Evolutionary conservation across 2,797 vertebrate species (phyloP), one percentile per base, ranked within the genome.

Genomic region (Enteromius afrohamiltoni): DNA sequence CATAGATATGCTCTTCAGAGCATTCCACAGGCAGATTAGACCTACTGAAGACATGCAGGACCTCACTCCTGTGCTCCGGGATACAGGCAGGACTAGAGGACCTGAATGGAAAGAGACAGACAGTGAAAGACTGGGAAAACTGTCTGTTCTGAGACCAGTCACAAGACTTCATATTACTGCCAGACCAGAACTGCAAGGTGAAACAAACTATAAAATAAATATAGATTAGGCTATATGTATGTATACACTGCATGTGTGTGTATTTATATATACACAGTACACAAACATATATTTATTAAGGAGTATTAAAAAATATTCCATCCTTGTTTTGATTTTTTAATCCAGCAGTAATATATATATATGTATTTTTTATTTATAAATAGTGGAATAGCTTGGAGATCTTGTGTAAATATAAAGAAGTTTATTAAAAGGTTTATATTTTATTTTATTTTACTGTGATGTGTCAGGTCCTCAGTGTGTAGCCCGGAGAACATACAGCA

Each of bases 151-250:
- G 88, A 91, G 92, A 74, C 83, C 89, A 23, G 89, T 92, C 83
- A 89, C 89, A 65, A 91, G 93, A 77, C 91, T 96, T 68, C 85
- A 92, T 23, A 90, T 96, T 85, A 95, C 91, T 31, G 90, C 94
- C 17, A 93, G 89, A 86, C 93, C 93, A 60, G 92, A 94, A 73
- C 85, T 94, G 21, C 94, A 94, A 90, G 96, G 96, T 95, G 58
- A 91, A 5, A 1, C 10, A 53, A 23, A 79, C 14, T 1, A 8
- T 21, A 19, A 37, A 14, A 21, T 4, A 6, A 80, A 40, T 17
- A 21, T 13, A 26, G 16, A 11, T 4, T 21, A 5, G 21, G 19
- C 8, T 45, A 45, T 45, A 45, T 45, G 42, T 45, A 11, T 42
- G 10, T 42, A 42, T 42, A 42, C 42, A 42, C 42, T 42, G 42